Conservation (phyloP, 2,888 invertebrate species). For the Drosophila anomelani region DNA sequence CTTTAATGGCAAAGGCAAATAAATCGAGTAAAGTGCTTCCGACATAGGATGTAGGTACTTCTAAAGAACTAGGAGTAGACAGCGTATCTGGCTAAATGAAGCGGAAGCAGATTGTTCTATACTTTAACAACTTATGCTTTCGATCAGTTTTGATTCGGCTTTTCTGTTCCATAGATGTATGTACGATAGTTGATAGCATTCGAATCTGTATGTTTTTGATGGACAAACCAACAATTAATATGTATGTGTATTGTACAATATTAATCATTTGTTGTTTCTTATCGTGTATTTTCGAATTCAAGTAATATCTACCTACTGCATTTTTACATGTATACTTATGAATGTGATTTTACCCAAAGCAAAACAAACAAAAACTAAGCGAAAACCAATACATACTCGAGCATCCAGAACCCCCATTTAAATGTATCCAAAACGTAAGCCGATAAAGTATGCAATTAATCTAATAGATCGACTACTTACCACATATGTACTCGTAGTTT, state of each 20-base stretch:
- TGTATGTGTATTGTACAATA: slow-evolving; percentile 57
- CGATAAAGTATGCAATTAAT: slow-evolving; percentile 36
- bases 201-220: slow-evolving; percentile 35
- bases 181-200: slow-evolving; percentile 34
- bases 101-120: slow-evolving; percentile 7
- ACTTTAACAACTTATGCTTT: slow-evolving; percentile 1
- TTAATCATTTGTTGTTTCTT: slow-evolving; percentile 68
- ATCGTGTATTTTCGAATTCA: slow-evolving; percentile 75
- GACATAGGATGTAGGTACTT: slow-evolving; percentile 69
- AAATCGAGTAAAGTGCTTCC: slow-evolving; percentile 78
- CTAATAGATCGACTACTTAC: slow-evolving; percentile 31
- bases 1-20: slow-evolving; percentile 69
- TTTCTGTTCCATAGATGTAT: slow-evolving; percentile 39
- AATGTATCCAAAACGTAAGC: slow-evolving; percentile 23
- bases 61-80: slow-evolving; percentile 49
- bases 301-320: slow-evolving; percentile 58
- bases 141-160: slow-evolving; percentile 7
- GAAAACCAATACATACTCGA: slow-evolving; percentile 24
- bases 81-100: slow-evolving; percentile 15
- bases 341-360: slow-evolving; percentile 52
- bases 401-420: slow-evolving; percentile 27
- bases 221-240: slow-evolving; percentile 25
- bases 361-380: neutral
- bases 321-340: slow-evolving; percentile 59
- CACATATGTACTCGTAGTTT: slow-evolving; percentile 34